These are phyloP conservation scores for Gulo gulo DNA, from an alignment of 2,113 vertebrate species.

Conservation along the genomic window DNA sequence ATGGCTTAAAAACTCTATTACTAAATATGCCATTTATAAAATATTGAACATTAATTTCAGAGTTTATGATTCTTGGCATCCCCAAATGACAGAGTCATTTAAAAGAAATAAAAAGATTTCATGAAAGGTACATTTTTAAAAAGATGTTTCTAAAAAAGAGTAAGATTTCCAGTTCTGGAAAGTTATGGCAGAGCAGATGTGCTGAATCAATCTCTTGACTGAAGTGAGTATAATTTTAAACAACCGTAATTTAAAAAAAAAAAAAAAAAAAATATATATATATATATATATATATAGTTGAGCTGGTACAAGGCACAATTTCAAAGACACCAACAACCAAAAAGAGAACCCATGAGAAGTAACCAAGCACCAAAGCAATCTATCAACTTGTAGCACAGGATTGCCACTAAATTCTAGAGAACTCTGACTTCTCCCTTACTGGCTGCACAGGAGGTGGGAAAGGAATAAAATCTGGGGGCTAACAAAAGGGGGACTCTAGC, in stretches of 20 bases:
- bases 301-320: neutral
- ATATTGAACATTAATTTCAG: neutral
- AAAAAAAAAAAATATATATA: neutral
- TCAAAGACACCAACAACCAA: neutral
- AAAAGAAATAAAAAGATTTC: neutral
- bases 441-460: neutral
- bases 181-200: neutral
- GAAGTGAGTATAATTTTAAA: neutral
- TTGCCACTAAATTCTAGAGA: neutral
- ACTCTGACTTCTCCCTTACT: rapidly evolving
- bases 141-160: neutral
- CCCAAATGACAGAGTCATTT: neutral
- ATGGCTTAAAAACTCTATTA: neutral
- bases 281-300: neutral
- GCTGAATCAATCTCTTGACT: neutral
- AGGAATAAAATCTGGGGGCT: neutral
- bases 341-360: too few species aligned
- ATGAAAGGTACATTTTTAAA: neutral
- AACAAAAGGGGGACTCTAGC: neutral
- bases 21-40: neutral
- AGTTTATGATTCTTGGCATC: neutral
- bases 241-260: neutral
- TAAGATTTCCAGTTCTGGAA: neutral
- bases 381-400: too few species aligned
- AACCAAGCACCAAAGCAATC: too few species aligned